Evolutionary conservation across 2,113 vertebrate species (phyloP), one percentile per base, ranked within the genome.

Genomic region (Lanius ludovicianus): DNA sequence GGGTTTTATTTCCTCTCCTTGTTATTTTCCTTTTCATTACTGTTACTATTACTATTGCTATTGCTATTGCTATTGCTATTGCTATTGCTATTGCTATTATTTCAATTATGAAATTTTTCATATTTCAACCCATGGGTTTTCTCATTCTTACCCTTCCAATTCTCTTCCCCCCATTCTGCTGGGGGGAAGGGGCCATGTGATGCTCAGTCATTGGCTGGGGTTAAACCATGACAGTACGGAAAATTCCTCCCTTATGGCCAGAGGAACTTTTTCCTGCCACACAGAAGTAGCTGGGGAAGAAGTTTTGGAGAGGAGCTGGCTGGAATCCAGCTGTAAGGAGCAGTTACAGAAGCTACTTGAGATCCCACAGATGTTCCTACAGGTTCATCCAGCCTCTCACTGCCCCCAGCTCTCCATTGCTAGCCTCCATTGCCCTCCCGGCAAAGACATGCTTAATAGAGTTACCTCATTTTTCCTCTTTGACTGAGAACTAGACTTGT

Each of bases 161-260:
- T 81, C 16, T 52, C 28, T 46, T 7, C 11, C 13, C 7, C 1
- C 5, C 17, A 18, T 50, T 60, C 35, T 69, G 5, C 33, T 50
- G 23, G 11, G 16, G 5, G 2, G 2, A 13, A 35, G n/a, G 9
- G 22, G 17, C 15, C 10, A 1, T 6, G 18, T 12, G n/a, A 52
- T 35, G 10, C 8, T 67, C 13, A 46, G 30, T 31, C 55, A 25
- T 9, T 46, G 27, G 13, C 41, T 42, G n/a, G 31, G 25, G 10
- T 68, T 55, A 80, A 47, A 41, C 31, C 31, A 12, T 8, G 25
- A 41, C 24, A 67, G 46, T 46, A 33, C 4, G 25, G n/a, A 27
- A 56, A 63, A 74, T 1, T 14, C 37, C n/a, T 49, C 31, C 25
- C 7, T 31, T 31, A 18, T 1, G 8, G 41, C 0, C 2, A 59